These are phyloP conservation scores for Drosophila parabipectinata DNA, from an alignment of 1,140 invertebrate species.

Conservation along the genomic window DNA sequence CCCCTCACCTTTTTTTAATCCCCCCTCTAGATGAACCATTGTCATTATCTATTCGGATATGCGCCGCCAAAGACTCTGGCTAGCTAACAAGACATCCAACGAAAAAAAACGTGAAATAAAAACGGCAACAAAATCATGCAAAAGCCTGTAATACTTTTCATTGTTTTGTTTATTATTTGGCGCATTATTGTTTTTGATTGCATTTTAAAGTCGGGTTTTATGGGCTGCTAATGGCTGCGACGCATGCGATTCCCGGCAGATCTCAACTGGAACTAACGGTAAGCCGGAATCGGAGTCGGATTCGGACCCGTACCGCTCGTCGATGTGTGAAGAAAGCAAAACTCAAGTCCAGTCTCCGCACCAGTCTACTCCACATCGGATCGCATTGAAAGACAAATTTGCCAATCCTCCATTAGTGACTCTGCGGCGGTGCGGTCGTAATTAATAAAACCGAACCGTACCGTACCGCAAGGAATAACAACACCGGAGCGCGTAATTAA, in stretches of 20 bases:
- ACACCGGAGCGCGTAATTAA: constrained; percentile 61
- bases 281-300: background rate
- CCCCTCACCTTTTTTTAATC: background rate
- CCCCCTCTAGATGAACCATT: constrained; percentile 46
- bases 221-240: constrained; percentile 72
- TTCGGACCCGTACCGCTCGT: background rate
- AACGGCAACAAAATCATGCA: constrained; percentile 28
- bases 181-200: constrained; percentile 72
- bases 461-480: constrained; percentile 10
- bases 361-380: background rate
- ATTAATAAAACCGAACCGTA: constrained; percentile 64
- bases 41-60: constrained; percentile 64
- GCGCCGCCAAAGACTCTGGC: constrained; percentile 8
- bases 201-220: constrained; percentile 67
- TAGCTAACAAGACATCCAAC: constrained; percentile 16
- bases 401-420: constrained; percentile 64
- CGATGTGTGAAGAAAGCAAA: constrained; percentile 56
- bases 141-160: constrained; percentile 49
- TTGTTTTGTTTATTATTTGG: constrained; percentile 45
- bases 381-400: constrained; percentile 67
- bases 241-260: constrained; percentile 68
- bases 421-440: constrained; percentile 55
- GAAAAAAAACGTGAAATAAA: constrained; percentile 7
- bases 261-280: constrained; percentile 37
- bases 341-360: constrained; percentile 1